Base-by-base conservation (phyloP, 2,888 invertebrate genomes). In the Melanargia galathea region DNA sequence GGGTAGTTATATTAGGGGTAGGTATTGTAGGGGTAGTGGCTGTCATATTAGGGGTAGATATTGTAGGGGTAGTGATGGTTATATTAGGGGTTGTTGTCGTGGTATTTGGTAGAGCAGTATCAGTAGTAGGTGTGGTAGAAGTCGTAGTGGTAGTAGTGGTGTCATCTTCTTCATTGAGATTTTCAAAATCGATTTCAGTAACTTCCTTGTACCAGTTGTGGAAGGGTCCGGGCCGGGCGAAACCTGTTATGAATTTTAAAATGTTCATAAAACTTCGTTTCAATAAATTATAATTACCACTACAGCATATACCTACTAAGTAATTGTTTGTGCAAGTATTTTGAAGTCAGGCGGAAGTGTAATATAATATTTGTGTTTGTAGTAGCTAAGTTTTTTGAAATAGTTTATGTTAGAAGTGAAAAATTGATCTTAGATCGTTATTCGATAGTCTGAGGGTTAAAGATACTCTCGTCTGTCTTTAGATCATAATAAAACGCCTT, bases 161-260 rank as follows among this genome's bases (percentile, higher is more conserved):
- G 1, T 65, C 68, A 0, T 72, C 76, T 33, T 76, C 78, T 62
- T 84, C 83, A 2, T 77, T 67, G 0, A 85, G 67, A 65, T 80
- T 81, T 43, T 88, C 86, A 52, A 89, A 90, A 65, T 90, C 84
- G 18, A 90, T 72, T 1, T 86, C 86, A 2, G 84, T 79, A 4
- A 86, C 63, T 46, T 82, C 65, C 26, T 71, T 66, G 59, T 85
- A 77, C 91, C 91, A 92, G 18, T 71, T 43, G 2, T 77, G 81
- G 82, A 86, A 92, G 0, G 87, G 87, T 24, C 86, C 89, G 1
- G 89, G 77, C 1, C 90, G 84, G 16, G 80, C 77, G 71, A 90
- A 91, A 69, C 86, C 91, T 88, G 72, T 0, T 65, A 71, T 55
- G 22, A 16, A 49, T 16, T 6, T 5, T 1, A 30, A 30, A 30